phyloP scores from a whole-genome alignment of 1,140 invertebrate genomes.

The Chironomus striatipennis region DNA sequence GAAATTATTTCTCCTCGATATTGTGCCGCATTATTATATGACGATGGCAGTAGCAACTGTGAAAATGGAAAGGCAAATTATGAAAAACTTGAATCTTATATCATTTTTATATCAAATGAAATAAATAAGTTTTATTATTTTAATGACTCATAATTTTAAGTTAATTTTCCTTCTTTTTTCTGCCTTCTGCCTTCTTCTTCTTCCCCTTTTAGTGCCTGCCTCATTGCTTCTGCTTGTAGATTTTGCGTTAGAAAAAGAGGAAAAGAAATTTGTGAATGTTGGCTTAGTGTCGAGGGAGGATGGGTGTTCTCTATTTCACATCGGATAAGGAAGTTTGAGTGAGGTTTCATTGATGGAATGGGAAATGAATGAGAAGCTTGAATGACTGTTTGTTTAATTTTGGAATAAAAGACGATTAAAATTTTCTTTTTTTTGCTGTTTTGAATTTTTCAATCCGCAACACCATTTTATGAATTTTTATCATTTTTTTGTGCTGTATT shows the following conservation, averaged over 20 bases:
- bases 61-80: background rate
- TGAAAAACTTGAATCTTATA: slow-evolving; percentile 21
- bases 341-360: background rate
- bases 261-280: too few species aligned
- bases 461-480: too few species aligned
- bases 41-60: background rate
- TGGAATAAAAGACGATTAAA: background rate
- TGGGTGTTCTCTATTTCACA: background rate
- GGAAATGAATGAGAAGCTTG: background rate
- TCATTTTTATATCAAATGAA: slow-evolving; percentile 21
- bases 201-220: background rate
- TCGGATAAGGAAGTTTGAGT: background rate
- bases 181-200: background rate
- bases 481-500: too few species aligned
- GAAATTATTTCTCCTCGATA: background rate
- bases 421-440: background rate
- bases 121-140: slow-evolving; percentile 21
- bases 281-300: too few species aligned
- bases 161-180: slow-evolving; percentile 18
- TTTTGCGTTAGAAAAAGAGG: too few species aligned
- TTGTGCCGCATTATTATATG: background rate
- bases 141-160: slow-evolving; percentile 19
- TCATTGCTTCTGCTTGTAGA: background rate
- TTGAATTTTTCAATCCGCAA: too few species aligned
- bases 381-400: slow-evolving; percentile 9